Conservation (phyloP, 2,888 invertebrate genomes). For the Rhorus exstirpatorius region DNA sequence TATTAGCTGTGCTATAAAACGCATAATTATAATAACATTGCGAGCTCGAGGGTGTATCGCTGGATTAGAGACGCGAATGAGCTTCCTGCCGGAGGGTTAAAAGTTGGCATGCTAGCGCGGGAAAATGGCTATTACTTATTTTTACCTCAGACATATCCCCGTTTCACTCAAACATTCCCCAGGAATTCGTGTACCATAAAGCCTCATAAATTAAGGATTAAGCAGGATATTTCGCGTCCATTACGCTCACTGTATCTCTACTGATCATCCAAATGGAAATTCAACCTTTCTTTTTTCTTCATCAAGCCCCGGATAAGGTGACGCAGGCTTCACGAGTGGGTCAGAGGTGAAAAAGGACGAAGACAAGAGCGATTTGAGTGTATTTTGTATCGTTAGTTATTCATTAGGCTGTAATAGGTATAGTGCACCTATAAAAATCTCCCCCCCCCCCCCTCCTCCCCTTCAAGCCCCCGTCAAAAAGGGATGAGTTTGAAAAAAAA, state of each 20-base stretch:
- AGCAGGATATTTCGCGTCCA: not conserved
- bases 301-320: not conserved
- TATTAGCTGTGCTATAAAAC: constrained; percentile 39
- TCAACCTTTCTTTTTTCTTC: not conserved
- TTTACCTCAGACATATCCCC: constrained; percentile 25
- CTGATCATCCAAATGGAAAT: not conserved
- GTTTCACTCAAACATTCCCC: constrained; percentile 31
- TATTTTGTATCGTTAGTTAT: constrained; percentile 19
- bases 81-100: constrained; percentile 48
- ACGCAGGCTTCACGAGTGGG: not conserved
- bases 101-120: constrained; percentile 28
- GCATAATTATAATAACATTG: constrained; percentile 54
- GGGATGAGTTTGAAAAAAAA: not conserved
- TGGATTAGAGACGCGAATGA: constrained; percentile 30
- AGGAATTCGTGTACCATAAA: not conserved
- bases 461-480: constrained; percentile 1
- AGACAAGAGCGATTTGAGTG: not conserved
- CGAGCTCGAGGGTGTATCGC: constrained; percentile 33
- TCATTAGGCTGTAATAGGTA: constrained; percentile 30
- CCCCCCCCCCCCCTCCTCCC: not conserved
- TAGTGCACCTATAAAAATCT: not conserved
- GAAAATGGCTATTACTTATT: constrained; percentile 52
- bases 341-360: constrained; percentile 15
- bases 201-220: constrained; percentile 17
- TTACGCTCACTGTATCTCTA: not conserved